These are phyloP conservation scores for Drosophila elegans DNA, from an alignment of 1,140 invertebrate genomes.

Conservation along the genomic window DNA sequence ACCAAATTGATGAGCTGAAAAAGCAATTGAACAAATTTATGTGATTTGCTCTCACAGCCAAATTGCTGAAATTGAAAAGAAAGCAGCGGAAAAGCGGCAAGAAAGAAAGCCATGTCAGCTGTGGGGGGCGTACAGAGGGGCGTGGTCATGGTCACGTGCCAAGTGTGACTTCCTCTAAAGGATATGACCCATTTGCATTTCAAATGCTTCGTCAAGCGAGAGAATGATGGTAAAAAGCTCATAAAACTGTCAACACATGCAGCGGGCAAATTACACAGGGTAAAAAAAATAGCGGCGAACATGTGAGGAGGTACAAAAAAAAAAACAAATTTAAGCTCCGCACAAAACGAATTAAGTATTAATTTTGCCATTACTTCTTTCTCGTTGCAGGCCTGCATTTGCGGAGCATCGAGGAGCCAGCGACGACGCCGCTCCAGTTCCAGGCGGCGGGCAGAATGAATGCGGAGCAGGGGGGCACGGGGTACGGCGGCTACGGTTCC, in stretches of 20 bases:
- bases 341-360: constrained; percentile 41
- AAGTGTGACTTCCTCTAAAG: constrained; percentile 69
- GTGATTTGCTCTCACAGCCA: constrained; percentile 24
- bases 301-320: not conserved
- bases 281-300: not conserved
- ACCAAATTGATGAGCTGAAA: constrained; percentile 70
- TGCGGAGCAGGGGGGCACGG: constrained; percentile 88
- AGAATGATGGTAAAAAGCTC: constrained; percentile 27
- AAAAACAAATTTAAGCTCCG: constrained; percentile 23
- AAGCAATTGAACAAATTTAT: constrained; percentile 73
- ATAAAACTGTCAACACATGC: constrained; percentile 63
- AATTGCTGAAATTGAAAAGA: constrained; percentile 46
- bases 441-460: constrained; percentile 86
- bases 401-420: constrained; percentile 91
- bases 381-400: constrained; percentile 89
- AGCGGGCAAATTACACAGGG: constrained; percentile 22
- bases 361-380: constrained; percentile 21
- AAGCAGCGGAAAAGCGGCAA: constrained; percentile 18
- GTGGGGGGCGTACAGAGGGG: not conserved
- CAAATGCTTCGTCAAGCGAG: constrained; percentile 59
- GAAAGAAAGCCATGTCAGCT: not conserved
- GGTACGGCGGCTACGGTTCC: constrained; percentile 82
- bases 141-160: constrained; percentile 43
- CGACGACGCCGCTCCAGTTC: constrained; percentile 71
- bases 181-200: constrained; percentile 74